phyloP scores from a whole-genome alignment of 1,140 invertebrate species.

The Drosophila sturtevanti region DNA sequence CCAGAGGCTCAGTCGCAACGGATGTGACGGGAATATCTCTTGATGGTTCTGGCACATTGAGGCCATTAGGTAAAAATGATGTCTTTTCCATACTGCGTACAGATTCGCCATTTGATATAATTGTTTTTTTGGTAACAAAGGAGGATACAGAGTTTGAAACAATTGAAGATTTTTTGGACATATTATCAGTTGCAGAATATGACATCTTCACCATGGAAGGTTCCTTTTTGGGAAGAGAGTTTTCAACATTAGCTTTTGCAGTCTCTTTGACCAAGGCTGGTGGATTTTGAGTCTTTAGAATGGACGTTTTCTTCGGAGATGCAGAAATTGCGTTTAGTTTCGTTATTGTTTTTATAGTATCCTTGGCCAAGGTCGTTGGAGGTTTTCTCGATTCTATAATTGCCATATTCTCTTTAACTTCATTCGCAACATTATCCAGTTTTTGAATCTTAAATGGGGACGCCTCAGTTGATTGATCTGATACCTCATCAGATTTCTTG shows the following conservation, averaged over 20 bases:
- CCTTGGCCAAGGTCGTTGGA: not conserved
- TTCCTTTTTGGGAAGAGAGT: not conserved
- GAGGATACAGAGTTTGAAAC: not conserved
- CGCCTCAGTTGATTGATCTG: not conserved
- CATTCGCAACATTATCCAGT: conserved; percentile 5
- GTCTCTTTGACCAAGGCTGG: not conserved
- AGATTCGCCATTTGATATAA: not conserved
- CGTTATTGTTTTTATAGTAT: not conserved
- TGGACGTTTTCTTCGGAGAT: not conserved
- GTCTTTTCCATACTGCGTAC: not conserved
- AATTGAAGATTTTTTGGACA: not conserved
- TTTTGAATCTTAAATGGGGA: conserved; percentile 21
- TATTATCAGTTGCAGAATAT: not conserved
- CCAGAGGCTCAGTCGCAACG: not conserved
- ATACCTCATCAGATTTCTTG: conserved; percentile 1
- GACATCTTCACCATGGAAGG: not conserved
- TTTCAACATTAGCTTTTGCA: not conserved
- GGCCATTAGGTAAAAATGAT: not conserved
- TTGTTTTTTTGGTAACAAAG: not conserved
- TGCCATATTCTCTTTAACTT: not conserved
- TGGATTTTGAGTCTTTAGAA: not conserved
- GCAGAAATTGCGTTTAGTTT: not conserved
- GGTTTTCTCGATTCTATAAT: not conserved
- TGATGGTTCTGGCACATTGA: not conserved
- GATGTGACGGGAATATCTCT: not conserved